Base-by-base conservation (phyloP, 1,140 invertebrate species). In the Lepidurus apus region DNA sequence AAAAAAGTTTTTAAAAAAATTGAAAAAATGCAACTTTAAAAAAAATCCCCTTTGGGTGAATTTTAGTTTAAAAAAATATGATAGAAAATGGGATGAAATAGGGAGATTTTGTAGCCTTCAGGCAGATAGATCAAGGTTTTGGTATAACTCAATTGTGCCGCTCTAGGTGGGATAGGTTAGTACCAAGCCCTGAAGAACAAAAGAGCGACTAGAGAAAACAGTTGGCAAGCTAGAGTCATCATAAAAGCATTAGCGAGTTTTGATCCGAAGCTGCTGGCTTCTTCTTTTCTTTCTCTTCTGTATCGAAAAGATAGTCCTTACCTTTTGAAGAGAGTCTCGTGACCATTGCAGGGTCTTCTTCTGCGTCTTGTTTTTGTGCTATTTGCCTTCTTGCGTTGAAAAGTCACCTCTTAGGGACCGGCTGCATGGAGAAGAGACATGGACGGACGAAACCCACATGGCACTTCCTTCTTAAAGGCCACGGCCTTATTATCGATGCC, bases 221-320 rank as follows among this genome's bases (percentile, higher is more conserved):
- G 53, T 65, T 65, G 53, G 53, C 53, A 65, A 65, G 53, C 53
- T n/a, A 34, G 34, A 65, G 53, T 65, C 53, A 65, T 21, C 53
- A 17, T 65, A 65, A 65, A 65, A 65, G 21, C 53, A 65, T 65
- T 21, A 65, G 53, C 17, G 17, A 65, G 53, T 65, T 65, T 34
- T 65, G 53, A 65, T 65, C 53, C 53, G 17, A 3, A 65, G 53
- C 53, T 65, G 53, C 53, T 65, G 53, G 53, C 53, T 7, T 65
- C 21, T 65, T 65, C 11, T 65, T 65, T 13, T 65, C 21, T 47
- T 17, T 13, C 26, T 26, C 26, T 26, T 26, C 26, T 26, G 1
- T 26, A 26, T 26, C 26, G 26, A n/a, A 65, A 65, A n/a, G 47
- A 13, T 65, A n/a, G 21, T 65, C 13, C 5, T n/a, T 6, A n/a